Conservation (phyloP, 2,113 vertebrate genomes). For the Nycticebus coucang region DNA sequence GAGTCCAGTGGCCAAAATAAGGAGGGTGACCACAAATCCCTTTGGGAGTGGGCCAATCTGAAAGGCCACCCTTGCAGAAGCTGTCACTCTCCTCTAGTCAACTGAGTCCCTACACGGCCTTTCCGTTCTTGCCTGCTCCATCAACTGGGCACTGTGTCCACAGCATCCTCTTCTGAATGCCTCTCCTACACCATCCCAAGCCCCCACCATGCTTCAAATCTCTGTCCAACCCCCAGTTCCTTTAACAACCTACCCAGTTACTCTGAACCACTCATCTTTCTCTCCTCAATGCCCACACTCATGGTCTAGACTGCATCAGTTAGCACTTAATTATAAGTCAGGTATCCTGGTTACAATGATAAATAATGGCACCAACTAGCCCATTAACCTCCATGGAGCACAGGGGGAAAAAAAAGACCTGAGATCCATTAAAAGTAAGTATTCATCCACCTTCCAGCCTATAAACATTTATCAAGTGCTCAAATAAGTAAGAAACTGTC, state of each 20-base stretch:
- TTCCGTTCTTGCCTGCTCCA: not conserved
- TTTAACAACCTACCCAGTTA: not conserved
- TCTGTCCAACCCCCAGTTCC: not conserved
- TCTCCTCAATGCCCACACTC: not conserved
- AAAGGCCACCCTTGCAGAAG: not conserved
- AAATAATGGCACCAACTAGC: conserved; percentile 18
- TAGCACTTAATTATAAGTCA: not conserved
- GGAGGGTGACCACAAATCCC: not conserved
- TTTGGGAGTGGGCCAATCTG: not conserved
- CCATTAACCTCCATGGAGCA: conserved; percentile 34
- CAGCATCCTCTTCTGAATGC: not conserved
- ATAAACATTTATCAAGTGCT: not conserved
- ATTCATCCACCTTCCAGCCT: conserved; percentile 25
- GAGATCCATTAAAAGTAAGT: conserved; percentile 40
- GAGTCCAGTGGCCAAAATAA: not conserved
- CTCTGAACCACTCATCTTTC: not conserved
- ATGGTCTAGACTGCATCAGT: not conserved
- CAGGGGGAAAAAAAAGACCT: not conserved
- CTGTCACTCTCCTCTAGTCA: not conserved
- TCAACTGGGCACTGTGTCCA: rapidly evolving
- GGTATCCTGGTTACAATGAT: conserved; percentile 22
- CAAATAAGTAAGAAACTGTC: not conserved
- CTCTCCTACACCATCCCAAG: not conserved
- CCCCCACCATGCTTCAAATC: not conserved
- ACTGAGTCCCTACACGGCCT: not conserved